phyloP scores from a whole-genome alignment of 2,888 invertebrate genomes.

The Athetis lepigone region DNA sequence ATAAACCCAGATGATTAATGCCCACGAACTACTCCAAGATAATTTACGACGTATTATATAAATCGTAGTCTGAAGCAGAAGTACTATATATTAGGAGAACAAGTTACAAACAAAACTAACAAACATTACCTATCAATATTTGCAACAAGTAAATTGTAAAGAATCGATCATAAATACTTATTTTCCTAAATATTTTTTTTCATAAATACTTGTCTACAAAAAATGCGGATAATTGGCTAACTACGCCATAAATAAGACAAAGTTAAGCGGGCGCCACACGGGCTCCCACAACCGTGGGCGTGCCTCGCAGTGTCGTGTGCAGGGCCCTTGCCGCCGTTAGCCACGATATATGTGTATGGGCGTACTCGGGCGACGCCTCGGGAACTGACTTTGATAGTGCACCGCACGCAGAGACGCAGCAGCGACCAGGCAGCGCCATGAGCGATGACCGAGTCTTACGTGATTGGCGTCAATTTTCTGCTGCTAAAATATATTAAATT shows the following conservation, averaged over 20 bases:
- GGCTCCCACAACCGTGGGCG: conserved; percentile 5
- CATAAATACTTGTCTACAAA: neutral
- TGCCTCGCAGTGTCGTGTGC: conserved; percentile 14
- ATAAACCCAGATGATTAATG: no score
- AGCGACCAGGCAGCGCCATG: neutral
- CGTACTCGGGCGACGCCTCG: neutral
- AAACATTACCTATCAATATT: neutral
- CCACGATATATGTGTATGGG: conserved; percentile 17
- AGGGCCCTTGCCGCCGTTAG: neutral
- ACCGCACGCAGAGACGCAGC: neutral
- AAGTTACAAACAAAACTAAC: neutral
- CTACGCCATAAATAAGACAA: conserved; percentile 14
- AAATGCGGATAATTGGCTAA: conserved; percentile 19
- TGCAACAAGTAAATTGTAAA: neutral
- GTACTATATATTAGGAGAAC: neutral
- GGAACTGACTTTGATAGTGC: conserved; percentile 3
- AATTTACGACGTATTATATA: neutral
- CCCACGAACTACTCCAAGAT: neutral
- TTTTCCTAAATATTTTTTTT: neutral
- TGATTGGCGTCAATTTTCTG: no score
- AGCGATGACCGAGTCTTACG: no score
- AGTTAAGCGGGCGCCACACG: conserved; percentile 25
- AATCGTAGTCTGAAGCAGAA: neutral
- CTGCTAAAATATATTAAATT: no score
- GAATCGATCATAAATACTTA: no score